Evolutionary conservation across 2,113 vertebrate genomes (phyloP).

Genomic region (Dipodomys spectabilis): DNA sequence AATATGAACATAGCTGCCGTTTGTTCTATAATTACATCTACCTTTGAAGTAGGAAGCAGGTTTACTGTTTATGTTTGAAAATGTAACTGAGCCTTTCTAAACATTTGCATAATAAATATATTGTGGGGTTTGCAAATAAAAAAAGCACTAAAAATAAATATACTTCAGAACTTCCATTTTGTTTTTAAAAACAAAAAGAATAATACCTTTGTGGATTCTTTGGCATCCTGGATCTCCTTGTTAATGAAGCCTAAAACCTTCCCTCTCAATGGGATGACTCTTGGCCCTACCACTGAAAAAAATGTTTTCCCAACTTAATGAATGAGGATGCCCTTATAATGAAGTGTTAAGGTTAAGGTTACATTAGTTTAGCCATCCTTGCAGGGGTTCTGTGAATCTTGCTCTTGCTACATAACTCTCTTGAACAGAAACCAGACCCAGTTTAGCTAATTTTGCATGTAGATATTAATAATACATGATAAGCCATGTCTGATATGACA

Average conservation of each 20-base stretch:
- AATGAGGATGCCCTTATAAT: neutral
- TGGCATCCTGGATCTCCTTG: neutral
- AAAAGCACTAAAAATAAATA: neutral
- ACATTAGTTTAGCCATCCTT: constrained; percentile 8
- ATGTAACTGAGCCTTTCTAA: neutral
- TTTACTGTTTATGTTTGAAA: neutral
- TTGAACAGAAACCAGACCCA: constrained; percentile 46
- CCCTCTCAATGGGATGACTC: neutral
- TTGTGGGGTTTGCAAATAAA: neutral
- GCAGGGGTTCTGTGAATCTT: neutral
- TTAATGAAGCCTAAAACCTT: constrained; percentile 45
- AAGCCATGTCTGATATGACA: constrained; percentile 76
- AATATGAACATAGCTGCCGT: neutral
- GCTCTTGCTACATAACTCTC: neutral
- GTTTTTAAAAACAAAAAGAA: neutral
- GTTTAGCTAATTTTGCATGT: constrained; percentile 76
- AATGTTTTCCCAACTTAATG: constrained; percentile 41
- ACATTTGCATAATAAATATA: constrained; percentile 1
- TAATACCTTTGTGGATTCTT: neutral
- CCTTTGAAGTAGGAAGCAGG: neutral
- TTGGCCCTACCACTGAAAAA: constrained; percentile 13
- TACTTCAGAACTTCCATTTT: neutral
- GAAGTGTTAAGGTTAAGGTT: constrained; percentile 44
- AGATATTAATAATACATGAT: constrained; percentile 75
- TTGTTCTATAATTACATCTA: neutral